phyloP scores from a whole-genome alignment of 2,113 vertebrate species.

The Coryphaenoides rupestris region DNA sequence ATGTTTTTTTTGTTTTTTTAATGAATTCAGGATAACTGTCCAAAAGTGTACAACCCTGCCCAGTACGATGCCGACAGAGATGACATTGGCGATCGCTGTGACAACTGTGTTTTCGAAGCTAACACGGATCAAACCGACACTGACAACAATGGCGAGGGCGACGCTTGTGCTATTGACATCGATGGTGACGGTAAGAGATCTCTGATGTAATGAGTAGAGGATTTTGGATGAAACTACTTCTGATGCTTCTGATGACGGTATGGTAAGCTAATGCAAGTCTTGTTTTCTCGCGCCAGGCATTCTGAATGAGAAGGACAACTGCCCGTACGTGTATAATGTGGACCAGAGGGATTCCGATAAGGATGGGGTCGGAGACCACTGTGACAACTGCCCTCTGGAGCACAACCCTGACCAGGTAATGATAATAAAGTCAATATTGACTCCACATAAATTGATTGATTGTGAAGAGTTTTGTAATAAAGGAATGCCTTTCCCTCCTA shows the following conservation, averaged over 20 bases:
- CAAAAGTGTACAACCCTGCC: conserved; percentile 89
- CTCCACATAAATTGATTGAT: conserved; percentile 27
- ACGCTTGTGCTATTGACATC: conserved; percentile 93
- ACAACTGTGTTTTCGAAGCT: conserved; percentile 94
- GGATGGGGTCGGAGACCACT: conserved; percentile 96
- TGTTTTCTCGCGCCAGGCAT: conserved; percentile 74
- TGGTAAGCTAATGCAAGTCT: conserved; percentile 2
- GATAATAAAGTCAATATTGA: conserved; percentile 13
- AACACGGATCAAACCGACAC: conserved; percentile 96
- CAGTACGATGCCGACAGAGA: conserved; percentile 95
- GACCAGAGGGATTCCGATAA: conserved; percentile 93
- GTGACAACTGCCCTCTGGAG: conserved; percentile 95
- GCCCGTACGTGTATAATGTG: conserved; percentile 94
- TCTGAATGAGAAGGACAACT: conserved; percentile 94
- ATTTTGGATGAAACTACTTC: background rate
- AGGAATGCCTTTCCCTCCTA: conserved; percentile 46
- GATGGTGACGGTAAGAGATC: conserved; percentile 88
- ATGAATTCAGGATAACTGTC: conserved; percentile 89
- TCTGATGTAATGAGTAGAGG: background rate
- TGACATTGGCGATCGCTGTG: conserved; percentile 91
- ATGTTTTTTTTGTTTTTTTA: conserved; percentile 18
- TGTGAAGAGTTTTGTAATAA: conserved; percentile 35
- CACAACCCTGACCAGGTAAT: conserved; percentile 97
- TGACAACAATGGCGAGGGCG: conserved; percentile 93
- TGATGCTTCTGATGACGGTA: background rate